Conservation (phyloP, 2,797 vertebrate genomes). For the Gallirallus australis region DNA sequence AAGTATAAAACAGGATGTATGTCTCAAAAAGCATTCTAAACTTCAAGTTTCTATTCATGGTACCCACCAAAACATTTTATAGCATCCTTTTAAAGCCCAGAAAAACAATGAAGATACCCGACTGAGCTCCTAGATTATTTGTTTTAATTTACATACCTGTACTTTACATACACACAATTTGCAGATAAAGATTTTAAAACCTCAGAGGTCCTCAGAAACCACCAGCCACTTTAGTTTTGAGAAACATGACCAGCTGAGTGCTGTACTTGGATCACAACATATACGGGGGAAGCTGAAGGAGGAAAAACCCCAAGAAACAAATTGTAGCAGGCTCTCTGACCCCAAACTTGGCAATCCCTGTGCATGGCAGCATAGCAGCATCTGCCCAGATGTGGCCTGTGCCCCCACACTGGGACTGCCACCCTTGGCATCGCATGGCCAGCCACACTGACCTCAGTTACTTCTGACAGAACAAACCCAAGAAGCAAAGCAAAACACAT, state of each 20-base stretch:
- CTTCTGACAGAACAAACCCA: neutral
- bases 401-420: neutral
- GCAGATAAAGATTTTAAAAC: neutral
- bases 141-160: neutral
- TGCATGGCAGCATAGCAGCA: neutral
- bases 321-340: rapidly evolving
- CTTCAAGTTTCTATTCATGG: neutral
- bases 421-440: rapidly evolving
- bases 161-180: neutral
- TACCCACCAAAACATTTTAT: neutral
- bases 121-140: neutral
- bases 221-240: neutral
- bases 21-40: neutral
- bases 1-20: neutral
- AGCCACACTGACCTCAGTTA: neutral
- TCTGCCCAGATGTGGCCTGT: neutral
- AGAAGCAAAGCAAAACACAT: neutral
- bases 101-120: neutral
- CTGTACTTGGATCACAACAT: neutral
- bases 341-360: neutral
- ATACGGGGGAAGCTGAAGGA: neutral
- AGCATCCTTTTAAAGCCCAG: neutral
- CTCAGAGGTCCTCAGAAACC: neutral
- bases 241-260: neutral
- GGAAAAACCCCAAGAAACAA: neutral